Evolutionary conservation across 2,113 vertebrate species (phyloP), one percentile per base, ranked within the genome.

Genomic region (Melierax canorus): DNA sequence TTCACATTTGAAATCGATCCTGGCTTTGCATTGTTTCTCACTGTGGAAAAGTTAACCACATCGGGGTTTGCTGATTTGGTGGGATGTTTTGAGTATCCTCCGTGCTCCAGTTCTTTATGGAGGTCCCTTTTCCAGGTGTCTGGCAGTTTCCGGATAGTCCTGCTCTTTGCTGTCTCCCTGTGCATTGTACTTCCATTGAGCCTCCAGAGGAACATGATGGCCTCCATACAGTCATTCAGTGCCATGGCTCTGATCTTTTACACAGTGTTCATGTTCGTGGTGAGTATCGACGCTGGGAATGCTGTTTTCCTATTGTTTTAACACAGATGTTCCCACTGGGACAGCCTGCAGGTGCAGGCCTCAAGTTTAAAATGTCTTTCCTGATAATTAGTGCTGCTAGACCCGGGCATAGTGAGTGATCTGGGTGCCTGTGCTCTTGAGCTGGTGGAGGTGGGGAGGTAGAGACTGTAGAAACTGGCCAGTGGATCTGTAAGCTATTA

Each of bases 201-300:
- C 97, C 98, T 99, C 81, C 99, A 99, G 98, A 98, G 99, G 95
- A 99, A 99, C 98, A 98, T 99, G 99, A 99, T 99, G 99, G 99
- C 99, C 80, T 99, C 99, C 97, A 98, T 99, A 51, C 99, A 99
- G 99, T 99, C 99, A 30, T 99, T 99, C 98, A 99, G 99, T 2
- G 99, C 99, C 87, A 99, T 99, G 99, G 99, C 99, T 2, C 99
- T 99, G 63, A 98, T 99, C 79, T 99, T 99, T 94, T 99, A 99
- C 97, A 98, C 99, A 0, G 88, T 99, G 55, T 99, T 99, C 97
- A 99, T 99, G 99, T 99, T 99, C 16, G 99, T 99, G 98, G 99
- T 99, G 98, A 99, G 99, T 96, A 23, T 4, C 1, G 34, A 7
- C 5, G 4, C 76, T 0, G 7, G 56, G 30, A 67, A 34, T 12